Base-by-base conservation (phyloP, 2,797 vertebrate species). In the Chanos chanos region DNA sequence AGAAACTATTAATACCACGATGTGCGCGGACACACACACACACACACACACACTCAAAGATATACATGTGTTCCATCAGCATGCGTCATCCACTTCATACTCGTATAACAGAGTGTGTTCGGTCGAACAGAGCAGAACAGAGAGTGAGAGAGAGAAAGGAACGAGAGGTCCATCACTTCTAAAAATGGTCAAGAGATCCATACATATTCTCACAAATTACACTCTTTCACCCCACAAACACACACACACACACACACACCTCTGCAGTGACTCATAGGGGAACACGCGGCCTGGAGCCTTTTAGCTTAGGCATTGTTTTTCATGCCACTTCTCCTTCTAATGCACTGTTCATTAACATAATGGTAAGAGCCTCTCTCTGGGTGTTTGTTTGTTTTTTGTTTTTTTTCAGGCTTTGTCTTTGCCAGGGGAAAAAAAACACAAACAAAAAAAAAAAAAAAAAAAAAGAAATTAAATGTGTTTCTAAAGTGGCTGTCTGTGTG, bases 291-390 rank as follows among this genome's bases (percentile, higher is more conserved):
- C 48, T 37, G 3, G 54, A 59, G 58, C 39, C 15, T 49, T 52
- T 28, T 24, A 37, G 30, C 25, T 18, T 40, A 18, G 28, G 10
- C 47, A 47, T 36, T 51, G 12, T 28, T 10, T n/a, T 31, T 36
- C 12, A 5, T n/a, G 13, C 9, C 13, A n/a, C 41, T 19, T 24
- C 36, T 36, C 21, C 67, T 51, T 63, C 40, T 58, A 65, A 61
- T 45, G 43, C 47, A 51, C 31, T 58, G 28, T 49, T 65, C 57
- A 71, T 74, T 65, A 71, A 19, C 61, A 53, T 45, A 61, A 39
- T 13, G 8, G 44, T 19, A 56, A 60, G 59, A 41, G 68, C 30
- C 45, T 62, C 41, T 62, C 41, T 56, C 10, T 5, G 33, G 62
- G 39, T 64, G 55, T 71, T 61, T 71, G 39, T 57, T 61, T 22